These are phyloP conservation scores for Telmatherina bonti DNA, from an alignment of 2,797 vertebrate genomes.

Conservation along the genomic window DNA sequence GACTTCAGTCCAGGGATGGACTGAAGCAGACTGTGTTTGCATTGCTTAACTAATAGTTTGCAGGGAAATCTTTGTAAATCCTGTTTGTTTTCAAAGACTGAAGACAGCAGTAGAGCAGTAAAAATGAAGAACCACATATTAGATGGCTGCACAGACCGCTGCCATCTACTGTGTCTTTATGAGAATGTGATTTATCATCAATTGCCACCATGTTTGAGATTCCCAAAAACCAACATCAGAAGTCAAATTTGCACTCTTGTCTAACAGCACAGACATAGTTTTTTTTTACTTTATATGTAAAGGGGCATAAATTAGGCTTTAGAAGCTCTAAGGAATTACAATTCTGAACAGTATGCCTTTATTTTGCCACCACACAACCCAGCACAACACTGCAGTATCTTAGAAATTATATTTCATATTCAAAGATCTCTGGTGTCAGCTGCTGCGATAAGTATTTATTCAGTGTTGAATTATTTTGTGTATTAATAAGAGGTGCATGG, in stretches of 20 bases:
- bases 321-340: not conserved
- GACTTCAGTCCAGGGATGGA: not conserved
- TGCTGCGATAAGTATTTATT: conserved; percentile 15
- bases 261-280: too few species aligned
- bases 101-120: too few species aligned
- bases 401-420: not conserved
- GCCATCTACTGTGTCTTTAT: too few species aligned
- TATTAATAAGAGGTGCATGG: conserved; percentile 32
- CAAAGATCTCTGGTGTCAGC: conserved; percentile 8
- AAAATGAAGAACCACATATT: too few species aligned
- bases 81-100: too few species aligned
- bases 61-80: not conserved
- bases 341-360: not conserved
- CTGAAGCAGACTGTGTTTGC: not conserved
- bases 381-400: not conserved
- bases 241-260: too few species aligned
- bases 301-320: not conserved
- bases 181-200: too few species aligned
- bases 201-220: too few species aligned
- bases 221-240: too few species aligned
- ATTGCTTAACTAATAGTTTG: not conserved
- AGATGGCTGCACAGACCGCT: too few species aligned
- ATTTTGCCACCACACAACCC: not conserved
- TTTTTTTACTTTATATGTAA: not conserved
- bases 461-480: conserved; percentile 35